These are phyloP conservation scores for Pangasianodon hypophthalmus DNA, from an alignment of 2,113 vertebrate species.

Conservation along the genomic window DNA sequence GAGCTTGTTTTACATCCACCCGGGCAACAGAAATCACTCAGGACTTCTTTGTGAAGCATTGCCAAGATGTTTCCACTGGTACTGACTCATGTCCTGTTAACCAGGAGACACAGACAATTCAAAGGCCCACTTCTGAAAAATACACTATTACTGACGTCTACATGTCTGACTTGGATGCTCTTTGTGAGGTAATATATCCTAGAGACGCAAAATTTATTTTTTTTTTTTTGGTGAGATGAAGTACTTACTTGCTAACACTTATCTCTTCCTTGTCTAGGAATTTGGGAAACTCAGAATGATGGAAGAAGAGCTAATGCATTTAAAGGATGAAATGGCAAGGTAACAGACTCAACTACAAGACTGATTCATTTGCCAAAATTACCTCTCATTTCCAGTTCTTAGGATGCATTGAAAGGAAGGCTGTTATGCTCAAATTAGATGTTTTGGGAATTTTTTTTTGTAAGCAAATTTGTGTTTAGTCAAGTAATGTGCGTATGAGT, in stretches of 20 bases:
- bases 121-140: slow-evolving; percentile 57
- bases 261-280: slow-evolving; percentile 57
- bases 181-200: slow-evolving; percentile 55
- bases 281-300: slow-evolving; percentile 58
- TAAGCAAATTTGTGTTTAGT: not conserved
- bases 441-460: not conserved
- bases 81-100: not conserved
- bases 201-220: not conserved
- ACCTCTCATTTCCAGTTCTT: not conserved
- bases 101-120: slow-evolving; percentile 56
- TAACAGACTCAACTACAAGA: slow-evolving; percentile 33
- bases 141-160: slow-evolving; percentile 62
- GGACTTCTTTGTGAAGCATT: slow-evolving; percentile 22
- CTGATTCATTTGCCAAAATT: not conserved
- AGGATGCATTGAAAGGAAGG: not conserved
- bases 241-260: not conserved
- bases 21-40: slow-evolving; percentile 36
- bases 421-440: not conserved
- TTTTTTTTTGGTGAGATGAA: not conserved
- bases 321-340: slow-evolving; percentile 59
- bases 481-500: not conserved
- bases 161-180: slow-evolving; percentile 68
- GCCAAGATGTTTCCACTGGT: slow-evolving; percentile 33
- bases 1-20: slow-evolving; percentile 51
- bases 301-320: slow-evolving; percentile 38